Evolutionary conservation across 2,888 invertebrate genomes (phyloP).

Genomic region (Apantesis nais): DNA sequence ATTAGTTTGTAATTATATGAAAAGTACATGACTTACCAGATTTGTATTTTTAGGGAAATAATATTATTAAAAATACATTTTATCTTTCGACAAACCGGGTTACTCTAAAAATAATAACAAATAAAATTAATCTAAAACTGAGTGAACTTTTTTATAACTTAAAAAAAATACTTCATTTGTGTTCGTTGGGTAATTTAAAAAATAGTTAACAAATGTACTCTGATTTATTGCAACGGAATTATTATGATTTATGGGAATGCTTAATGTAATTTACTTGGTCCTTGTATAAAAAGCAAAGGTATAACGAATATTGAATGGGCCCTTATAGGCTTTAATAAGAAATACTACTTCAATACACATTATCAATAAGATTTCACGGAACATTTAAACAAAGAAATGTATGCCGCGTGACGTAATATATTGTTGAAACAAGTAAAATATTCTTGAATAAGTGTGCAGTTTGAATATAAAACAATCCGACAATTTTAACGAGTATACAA

Average conservation of each 20-base stretch:
- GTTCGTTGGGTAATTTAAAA: no score
- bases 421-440: not conserved
- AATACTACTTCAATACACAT: not conserved
- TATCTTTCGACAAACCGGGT: no score
- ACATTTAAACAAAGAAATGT: not conserved
- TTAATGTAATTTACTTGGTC: not conserved
- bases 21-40: no score
- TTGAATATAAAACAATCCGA: constrained; percentile 9
- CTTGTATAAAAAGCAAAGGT: not conserved
- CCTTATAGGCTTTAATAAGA: not conserved
- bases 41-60: no score
- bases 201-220: not conserved
- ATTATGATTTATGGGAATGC: not conserved
- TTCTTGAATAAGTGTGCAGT: not conserved
- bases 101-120: no score
- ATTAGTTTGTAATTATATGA: no score
- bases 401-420: not conserved
- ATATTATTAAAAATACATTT: no score
- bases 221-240: not conserved
- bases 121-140: no score
- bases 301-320: not conserved
- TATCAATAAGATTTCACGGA: not conserved
- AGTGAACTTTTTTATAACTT: no score
- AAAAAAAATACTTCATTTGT: no score
- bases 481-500: constrained; percentile 10